Evolutionary conservation across 2,797 vertebrate genomes (phyloP).

Genomic region (Prunella strophiata): DNA sequence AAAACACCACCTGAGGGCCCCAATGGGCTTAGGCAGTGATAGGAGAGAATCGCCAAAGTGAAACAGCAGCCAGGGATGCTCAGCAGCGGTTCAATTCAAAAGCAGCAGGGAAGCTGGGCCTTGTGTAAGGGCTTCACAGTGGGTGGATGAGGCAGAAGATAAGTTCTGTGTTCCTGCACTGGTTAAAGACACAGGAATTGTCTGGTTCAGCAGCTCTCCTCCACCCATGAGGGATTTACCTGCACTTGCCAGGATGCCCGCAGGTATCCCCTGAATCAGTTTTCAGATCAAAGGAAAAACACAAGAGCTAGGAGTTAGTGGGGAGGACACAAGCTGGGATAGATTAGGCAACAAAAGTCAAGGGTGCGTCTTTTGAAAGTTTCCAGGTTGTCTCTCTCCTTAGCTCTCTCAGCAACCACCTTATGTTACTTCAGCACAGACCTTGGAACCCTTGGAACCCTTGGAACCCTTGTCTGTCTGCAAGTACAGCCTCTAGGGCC

Average conservation of each 20-base stretch:
- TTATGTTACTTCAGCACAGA: background rate
- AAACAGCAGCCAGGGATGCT: background rate
- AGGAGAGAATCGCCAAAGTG: background rate
- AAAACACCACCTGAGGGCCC: background rate
- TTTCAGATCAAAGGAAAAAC: background rate
- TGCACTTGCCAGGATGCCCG: background rate
- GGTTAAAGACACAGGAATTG: background rate
- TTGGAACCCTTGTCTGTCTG: background rate
- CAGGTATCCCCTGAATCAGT: background rate
- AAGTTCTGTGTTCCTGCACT: background rate
- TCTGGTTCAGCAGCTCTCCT: background rate
- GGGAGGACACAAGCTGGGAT: background rate
- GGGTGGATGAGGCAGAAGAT: background rate
- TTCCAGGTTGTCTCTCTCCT: background rate
- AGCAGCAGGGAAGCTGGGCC: background rate
- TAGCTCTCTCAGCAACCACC: background rate
- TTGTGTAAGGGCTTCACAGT: background rate
- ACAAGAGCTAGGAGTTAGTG: background rate
- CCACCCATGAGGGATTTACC: background rate
- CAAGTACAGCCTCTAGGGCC: background rate
- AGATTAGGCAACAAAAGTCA: background rate
- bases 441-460: background rate
- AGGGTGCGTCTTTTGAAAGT: background rate
- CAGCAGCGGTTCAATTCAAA: background rate
- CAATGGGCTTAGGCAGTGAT: background rate